Percentiles rank a stretch among this genome's conserved stretches.
Evolutionary conservation across 2,797 vertebrate species (phyloP).

Genomic region (Sorex maritimensis): DNA sequence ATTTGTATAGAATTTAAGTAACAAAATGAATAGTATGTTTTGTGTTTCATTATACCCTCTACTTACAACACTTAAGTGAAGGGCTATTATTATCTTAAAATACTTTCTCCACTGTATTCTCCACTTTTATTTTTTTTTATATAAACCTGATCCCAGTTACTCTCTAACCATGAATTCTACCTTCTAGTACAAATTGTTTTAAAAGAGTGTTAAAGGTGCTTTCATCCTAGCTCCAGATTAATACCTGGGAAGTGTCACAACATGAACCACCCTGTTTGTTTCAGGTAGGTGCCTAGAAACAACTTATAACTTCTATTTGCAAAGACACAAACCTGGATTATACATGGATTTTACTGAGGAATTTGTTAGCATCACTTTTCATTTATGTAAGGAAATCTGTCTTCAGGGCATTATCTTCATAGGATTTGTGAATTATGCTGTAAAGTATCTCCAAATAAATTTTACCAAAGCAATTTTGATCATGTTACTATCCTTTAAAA

Average conservation of each 20-base stretch:
- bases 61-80: slow-evolving; percentile 31
- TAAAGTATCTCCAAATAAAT: too few relatives aligned
- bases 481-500: too few relatives aligned
- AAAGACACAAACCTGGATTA: slow-evolving; percentile 55
- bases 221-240: slow-evolving; percentile 62
- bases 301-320: slow-evolving; percentile 72
- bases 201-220: slow-evolving; percentile 53
- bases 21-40: slow-evolving; percentile 40
- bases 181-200: slow-evolving; percentile 51
- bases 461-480: too few relatives aligned
- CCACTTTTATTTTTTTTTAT: slow-evolving; percentile 60
- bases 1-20: slow-evolving; percentile 5
- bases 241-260: slow-evolving; percentile 63
- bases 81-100: slow-evolving; percentile 41
- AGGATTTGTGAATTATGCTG: slow-evolving; percentile 60
- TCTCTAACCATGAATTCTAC: slow-evolving; percentile 33
- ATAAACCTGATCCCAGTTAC: slow-evolving; percentile 34
- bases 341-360: slow-evolving; percentile 59
- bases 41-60: slow-evolving; percentile 54
- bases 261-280: slow-evolving; percentile 65
- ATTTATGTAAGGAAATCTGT: slow-evolving; percentile 72
- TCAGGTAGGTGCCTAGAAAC: slow-evolving; percentile 69
- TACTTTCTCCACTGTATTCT: slow-evolving; percentile 36
- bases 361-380: slow-evolving; percentile 67
- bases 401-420: slow-evolving; percentile 64